phyloP scores from a whole-genome alignment of 2,888 invertebrate species.

The Leucophora obtusa region DNA sequence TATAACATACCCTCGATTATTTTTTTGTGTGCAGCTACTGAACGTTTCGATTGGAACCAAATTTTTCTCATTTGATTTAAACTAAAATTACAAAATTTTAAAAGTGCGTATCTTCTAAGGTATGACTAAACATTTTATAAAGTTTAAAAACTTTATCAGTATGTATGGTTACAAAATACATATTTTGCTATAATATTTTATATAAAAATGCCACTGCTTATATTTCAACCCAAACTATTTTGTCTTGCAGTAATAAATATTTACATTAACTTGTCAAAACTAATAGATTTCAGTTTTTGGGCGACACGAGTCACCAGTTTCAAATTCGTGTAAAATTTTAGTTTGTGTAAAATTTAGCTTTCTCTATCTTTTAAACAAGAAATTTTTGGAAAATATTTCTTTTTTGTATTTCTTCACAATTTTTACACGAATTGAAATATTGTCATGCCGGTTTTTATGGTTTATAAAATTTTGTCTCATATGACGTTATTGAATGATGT shows the following conservation, averaged over 20 bases:
- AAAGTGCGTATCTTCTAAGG: no score
- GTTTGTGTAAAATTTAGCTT: not conserved
- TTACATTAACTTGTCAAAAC: conserved; percentile 39
- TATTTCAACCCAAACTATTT: conserved; percentile 22
- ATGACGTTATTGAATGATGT: conserved; percentile 5
- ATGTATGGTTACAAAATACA: no score
- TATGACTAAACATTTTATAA: no score
- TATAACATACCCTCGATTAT: no score
- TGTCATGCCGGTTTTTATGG: conserved; percentile 12
- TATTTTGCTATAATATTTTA: no score
- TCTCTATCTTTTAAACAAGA: not conserved
- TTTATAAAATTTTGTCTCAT: not conserved
- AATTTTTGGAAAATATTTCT: conserved; percentile 5
- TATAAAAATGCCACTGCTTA: not conserved
- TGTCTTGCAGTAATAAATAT: conserved; percentile 28
- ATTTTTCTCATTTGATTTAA: no score
- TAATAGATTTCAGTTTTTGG: not conserved
- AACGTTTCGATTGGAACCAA: no score
- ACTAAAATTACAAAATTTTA: no score
- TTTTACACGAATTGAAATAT: conserved; percentile 22
- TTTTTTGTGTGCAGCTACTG: no score
- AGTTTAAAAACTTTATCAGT: no score
- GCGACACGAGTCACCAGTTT: not conserved
- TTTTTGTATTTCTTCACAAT: conserved; percentile 2
- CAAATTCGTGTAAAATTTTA: not conserved